phyloP scores from a whole-genome alignment of 2,797 vertebrate species.

The Staurois parvus region DNA sequence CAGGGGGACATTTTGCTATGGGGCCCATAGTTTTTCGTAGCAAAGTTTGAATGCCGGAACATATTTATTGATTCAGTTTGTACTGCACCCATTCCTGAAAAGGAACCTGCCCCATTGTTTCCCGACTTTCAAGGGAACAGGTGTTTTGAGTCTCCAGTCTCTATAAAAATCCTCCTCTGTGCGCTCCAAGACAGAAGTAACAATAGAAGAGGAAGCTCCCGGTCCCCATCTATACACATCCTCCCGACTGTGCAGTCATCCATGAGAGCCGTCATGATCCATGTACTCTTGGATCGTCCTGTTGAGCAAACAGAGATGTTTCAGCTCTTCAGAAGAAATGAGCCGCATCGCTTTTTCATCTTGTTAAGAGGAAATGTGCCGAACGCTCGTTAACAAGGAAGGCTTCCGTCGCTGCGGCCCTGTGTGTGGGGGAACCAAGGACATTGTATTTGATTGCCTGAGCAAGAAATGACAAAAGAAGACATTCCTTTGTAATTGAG shows the following conservation, averaged over 20 bases:
- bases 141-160: background rate
- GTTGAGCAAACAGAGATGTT: slow-evolving; percentile 45
- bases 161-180: background rate
- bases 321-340: slow-evolving; percentile 54
- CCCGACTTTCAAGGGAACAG: background rate
- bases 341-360: slow-evolving; percentile 41
- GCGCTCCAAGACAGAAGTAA: background rate
- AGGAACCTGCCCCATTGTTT: background rate
- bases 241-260: background rate
- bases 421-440: background rate
- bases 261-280: background rate
- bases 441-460: background rate
- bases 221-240: background rate
- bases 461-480: background rate
- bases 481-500: slow-evolving; percentile 1
- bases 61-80: too few species aligned
- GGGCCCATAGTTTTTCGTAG: too few species aligned
- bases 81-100: too few species aligned
- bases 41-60: too few species aligned
- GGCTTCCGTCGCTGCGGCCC: background rate
- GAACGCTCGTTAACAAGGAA: slow-evolving; percentile 1
- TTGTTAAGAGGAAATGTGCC: slow-evolving; percentile 18
- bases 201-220: slow-evolving; percentile 9
- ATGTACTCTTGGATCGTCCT: slow-evolving; percentile 8
- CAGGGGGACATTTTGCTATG: too few species aligned